phyloP scores from a whole-genome alignment of 2,113 vertebrate genomes.

The Pholis gunnellus region DNA sequence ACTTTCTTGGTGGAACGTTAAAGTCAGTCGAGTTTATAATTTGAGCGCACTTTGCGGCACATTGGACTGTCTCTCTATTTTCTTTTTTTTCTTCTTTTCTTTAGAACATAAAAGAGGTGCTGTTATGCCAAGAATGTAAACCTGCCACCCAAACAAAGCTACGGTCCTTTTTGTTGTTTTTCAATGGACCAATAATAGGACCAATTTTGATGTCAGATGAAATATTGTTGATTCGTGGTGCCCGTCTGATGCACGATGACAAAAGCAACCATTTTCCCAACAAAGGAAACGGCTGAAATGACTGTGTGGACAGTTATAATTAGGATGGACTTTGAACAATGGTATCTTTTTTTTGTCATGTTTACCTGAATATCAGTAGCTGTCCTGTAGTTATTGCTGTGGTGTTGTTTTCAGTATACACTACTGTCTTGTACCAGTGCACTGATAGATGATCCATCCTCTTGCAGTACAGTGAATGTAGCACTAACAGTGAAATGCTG shows the following conservation, averaged over 20 bases:
- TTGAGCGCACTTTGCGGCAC: constrained; percentile 24
- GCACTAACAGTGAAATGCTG: constrained; percentile 34
- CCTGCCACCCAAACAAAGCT: constrained; percentile 50
- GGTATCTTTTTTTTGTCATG: constrained; percentile 49
- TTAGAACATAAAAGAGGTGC: constrained; percentile 65
- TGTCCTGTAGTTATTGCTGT: constrained; percentile 33
- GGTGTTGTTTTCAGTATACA: constrained; percentile 49
- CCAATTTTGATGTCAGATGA: constrained; percentile 62
- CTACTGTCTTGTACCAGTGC: constrained; percentile 53
- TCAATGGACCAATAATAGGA: constrained; percentile 37
- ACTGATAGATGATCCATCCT: constrained; percentile 42
- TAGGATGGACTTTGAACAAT: constrained; percentile 27
- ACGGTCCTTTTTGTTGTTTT: constrained; percentile 36
- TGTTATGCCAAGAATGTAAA: constrained; percentile 73
- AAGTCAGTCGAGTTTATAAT: constrained; percentile 33
- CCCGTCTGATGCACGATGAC: constrained; percentile 3
- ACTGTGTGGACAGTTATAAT: constrained; percentile 29
- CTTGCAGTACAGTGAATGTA: constrained; percentile 60
- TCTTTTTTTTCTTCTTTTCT: neutral
- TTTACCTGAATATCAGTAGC: constrained; percentile 62
- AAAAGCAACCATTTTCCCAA: constrained; percentile 30
- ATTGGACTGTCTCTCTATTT: constrained; percentile 14
- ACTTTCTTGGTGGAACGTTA: constrained; percentile 57
- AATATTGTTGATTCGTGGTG: constrained; percentile 25
- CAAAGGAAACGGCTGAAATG: constrained; percentile 9